Percentiles rank a stretch among this genome's conserved stretches.
phyloP scores from a whole-genome alignment of 2,888 invertebrate species.

The Drosophila melanocephala region DNA sequence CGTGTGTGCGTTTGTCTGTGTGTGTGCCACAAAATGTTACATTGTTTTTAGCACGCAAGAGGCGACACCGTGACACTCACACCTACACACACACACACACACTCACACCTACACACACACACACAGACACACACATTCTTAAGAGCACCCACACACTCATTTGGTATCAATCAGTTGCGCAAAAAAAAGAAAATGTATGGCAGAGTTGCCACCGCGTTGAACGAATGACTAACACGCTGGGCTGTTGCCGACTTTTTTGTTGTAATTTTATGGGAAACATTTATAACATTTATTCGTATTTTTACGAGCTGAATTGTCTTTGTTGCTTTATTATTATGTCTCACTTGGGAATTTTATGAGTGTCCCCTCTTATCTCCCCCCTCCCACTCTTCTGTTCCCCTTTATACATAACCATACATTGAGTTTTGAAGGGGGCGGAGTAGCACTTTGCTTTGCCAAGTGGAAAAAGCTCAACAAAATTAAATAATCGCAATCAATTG shows the following conservation, averaged over 20 bases:
- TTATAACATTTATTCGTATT: slow-evolving; percentile 80
- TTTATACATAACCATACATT: slow-evolving; percentile 40
- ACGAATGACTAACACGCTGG: slow-evolving; percentile 12
- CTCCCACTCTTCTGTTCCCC: not conserved
- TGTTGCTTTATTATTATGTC: slow-evolving; percentile 79
- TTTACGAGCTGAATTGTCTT: slow-evolving; percentile 78
- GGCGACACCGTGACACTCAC: slow-evolving; percentile 50
- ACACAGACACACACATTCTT: slow-evolving; percentile 4
- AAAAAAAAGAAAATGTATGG: slow-evolving; percentile 40
- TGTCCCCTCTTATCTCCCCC: slow-evolving; percentile 3
- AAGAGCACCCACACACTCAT: slow-evolving; percentile 11
- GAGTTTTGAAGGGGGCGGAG: slow-evolving; percentile 48
- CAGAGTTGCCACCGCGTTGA: slow-evolving; percentile 48
- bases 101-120: slow-evolving; percentile 1
- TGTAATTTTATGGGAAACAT: slow-evolving; percentile 77
- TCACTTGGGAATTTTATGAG: slow-evolving; percentile 70
- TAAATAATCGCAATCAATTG: slow-evolving; percentile 40
- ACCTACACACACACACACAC: slow-evolving; percentile 20
- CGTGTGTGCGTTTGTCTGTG: slow-evolving; percentile 1
- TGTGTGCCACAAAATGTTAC: slow-evolving; percentile 59
- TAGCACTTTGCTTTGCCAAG: slow-evolving; percentile 24
- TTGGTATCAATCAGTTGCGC: slow-evolving; percentile 70
- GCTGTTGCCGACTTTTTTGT: slow-evolving; percentile 45
- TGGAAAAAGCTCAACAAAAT: slow-evolving; percentile 23
- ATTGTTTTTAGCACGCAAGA: slow-evolving; percentile 70